Base-by-base conservation (phyloP, 2,797 vertebrate genomes). In the Mallotus villosus region DNA sequence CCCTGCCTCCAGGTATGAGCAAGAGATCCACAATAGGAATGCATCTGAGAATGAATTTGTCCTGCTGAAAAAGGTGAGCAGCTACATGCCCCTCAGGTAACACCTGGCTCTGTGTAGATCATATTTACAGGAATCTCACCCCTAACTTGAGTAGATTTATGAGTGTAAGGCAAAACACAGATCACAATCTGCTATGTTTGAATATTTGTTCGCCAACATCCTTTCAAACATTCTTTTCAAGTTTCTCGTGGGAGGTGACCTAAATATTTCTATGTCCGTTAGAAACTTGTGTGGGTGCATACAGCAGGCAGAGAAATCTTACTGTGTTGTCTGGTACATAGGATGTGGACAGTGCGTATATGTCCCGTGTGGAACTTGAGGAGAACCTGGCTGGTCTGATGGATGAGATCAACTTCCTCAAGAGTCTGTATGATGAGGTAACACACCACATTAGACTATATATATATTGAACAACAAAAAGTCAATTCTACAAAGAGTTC, bases 1-100 rank as follows among this genome's bases (percentile, higher is more conserved):
- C 17, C 78, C n/a, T 72, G 34, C 21, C 5, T 77, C 70, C 82
- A 98, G 96, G 80, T 97, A 92, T 1, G 96, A 97, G 80, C 82
- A 92, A 0, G 95, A 98, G 87, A 83, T 94, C 73, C 88, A 89
- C 76, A 90, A 83, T 66, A 94, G 92, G 63, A 92, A 74, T 0
- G 89, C 88, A 8, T 84, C 88, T 75, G 96, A 98, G 79, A 95
- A 93, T 78, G 90, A 93, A 34, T 97, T 96, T 78, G 93, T 92
- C 25, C 12, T 91, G 25, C 71, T 95, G 46, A 97, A 97, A 88
- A 97, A 95, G 95, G 97, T 24, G 5, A 19, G 1, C 19, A 8
- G 29, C 27, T 29, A 29, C n/a, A 64, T 49, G 19, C 51, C 21
- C 24, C 63, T 41, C n/a, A 4, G 19, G n/a, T 63, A 11, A 21